Evolutionary conservation across 2,888 invertebrate genomes (phyloP).

Genomic region (Cylloceria caligata): DNA sequence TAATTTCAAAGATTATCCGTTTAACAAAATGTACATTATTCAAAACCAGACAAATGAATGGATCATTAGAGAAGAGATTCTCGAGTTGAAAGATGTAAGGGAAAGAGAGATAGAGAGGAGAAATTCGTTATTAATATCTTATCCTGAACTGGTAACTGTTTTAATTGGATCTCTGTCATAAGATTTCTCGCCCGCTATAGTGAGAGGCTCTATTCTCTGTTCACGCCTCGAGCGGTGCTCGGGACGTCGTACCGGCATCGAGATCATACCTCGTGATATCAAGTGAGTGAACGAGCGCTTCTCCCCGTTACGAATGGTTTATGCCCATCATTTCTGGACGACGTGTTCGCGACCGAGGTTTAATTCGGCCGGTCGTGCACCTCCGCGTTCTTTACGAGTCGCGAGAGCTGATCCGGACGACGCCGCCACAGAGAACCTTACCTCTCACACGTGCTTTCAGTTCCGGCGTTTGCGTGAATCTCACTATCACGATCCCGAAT

Average conservation of each 20-base stretch:
- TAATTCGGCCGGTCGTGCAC: conserved; percentile 62
- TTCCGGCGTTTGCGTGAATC: conserved; percentile 44
- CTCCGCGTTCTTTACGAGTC: conserved; percentile 59
- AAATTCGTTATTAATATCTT: conserved; percentile 60
- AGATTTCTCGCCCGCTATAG: conserved; percentile 39
- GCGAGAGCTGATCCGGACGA: conserved; percentile 22
- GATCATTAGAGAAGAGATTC: conserved; percentile 28
- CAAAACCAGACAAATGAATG: conserved; percentile 16
- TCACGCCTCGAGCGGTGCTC: conserved; percentile 57
- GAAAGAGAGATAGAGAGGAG: conserved; percentile 31
- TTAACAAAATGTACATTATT: conserved; percentile 25
- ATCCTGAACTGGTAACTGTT: conserved; percentile 58
- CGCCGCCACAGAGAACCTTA: conserved; percentile 28
- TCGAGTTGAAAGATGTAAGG: conserved; percentile 4
- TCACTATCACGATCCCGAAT: conserved; percentile 51
- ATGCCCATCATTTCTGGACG: conserved; percentile 64
- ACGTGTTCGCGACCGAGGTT: conserved; percentile 51
- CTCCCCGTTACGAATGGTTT: conserved; percentile 62
- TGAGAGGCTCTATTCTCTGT: conserved; percentile 54
- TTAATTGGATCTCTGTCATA: conserved; percentile 61
- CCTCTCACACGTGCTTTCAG: conserved; percentile 24
- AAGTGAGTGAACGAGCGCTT: conserved; percentile 56
- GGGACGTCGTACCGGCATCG: conserved; percentile 57
- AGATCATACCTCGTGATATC: conserved; percentile 66
- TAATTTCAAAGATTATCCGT: background rate